Evolutionary conservation across 2,113 vertebrate genomes (phyloP), one percentile per base, ranked within the genome.

Genomic region (Prunella fulvescens): DNA sequence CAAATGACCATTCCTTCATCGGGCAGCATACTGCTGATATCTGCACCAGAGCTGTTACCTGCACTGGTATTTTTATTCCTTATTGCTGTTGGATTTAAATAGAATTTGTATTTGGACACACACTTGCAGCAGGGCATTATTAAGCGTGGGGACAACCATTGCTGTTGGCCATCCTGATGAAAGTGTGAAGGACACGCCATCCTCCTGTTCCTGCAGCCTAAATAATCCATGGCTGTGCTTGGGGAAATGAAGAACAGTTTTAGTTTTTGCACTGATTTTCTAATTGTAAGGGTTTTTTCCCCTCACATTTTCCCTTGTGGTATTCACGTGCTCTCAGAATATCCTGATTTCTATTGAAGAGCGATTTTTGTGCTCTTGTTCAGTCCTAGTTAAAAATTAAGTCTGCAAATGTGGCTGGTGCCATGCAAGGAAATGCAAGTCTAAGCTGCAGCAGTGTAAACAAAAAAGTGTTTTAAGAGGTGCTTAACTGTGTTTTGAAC

Each of bases 391-490:
- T 88, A 60, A 83, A 94, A 92, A 83, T 51, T 35, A 81, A 83
- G 42, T 25, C 53, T 74, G 51, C 1, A 7, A 91, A 42, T 3
- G 64, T 53, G 65, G 58, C 70, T 61, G 79, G 77, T 89, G 8
- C 42, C 61, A 42, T 18, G 90, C 80, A 90, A 93, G 82, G 92
- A 93, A 92, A 90, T 90, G 92, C 94, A 94, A 93, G 85, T 9
- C 79, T 78, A 66, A 88, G 84, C 71, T 95, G 95, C 92, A 93
- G 86, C 65, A 90, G 60, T 44, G 92, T 94, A 96, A 97, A 95
- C 94, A 96, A 92, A 96, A 88, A 95, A 69, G 90, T 96, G 92
- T 95, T 97, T 96, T 96, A 96, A 96, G 93, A 96, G 88, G 88
- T 94, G 90, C 93, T 94, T 95, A 96, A 77, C 95, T 95, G 53